Conservation (phyloP, 1,140 invertebrate genomes). For the Oryctes rhinoceros region DNA sequence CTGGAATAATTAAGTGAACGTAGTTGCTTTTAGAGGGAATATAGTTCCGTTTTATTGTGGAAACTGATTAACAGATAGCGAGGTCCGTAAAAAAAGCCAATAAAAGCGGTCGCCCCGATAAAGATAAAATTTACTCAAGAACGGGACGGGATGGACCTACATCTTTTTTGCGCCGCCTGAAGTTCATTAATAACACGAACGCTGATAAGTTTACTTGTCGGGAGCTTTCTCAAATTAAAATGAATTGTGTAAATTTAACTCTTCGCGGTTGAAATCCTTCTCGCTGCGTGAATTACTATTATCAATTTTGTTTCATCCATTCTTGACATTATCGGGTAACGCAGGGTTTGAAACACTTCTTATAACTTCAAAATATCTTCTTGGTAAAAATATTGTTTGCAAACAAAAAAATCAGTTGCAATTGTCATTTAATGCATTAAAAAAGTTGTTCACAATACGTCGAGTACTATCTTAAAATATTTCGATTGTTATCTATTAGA, state of each 20-base stretch:
- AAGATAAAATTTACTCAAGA: slow-evolving; percentile 31
- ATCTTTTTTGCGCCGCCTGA: background rate
- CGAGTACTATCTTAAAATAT: no score
- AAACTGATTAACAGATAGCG: slow-evolving; percentile 40
- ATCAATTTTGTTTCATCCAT: background rate
- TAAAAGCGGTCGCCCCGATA: slow-evolving; percentile 36
- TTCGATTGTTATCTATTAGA: no score
- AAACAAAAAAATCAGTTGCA: no score
- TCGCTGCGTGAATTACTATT: background rate
- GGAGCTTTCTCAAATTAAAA: slow-evolving; percentile 19
- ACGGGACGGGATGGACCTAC: background rate
- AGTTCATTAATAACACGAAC: slow-evolving; percentile 32
- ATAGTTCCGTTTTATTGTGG: slow-evolving; percentile 38
- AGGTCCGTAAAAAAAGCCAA: slow-evolving; percentile 25
- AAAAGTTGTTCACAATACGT: no score
- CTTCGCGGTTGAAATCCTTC: background rate
- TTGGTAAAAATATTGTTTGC: no score
- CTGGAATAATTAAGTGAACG: slow-evolving; percentile 42
- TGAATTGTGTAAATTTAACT: slow-evolving; percentile 22
- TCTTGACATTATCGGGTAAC: no score
- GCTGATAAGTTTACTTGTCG: slow-evolving; percentile 8
- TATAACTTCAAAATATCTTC: no score
- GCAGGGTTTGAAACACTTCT: no score
- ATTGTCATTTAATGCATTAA: no score
- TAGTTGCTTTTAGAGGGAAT: slow-evolving; percentile 38